phyloP scores from a whole-genome alignment of 2,797 vertebrate species.

The Molossus molossus region DNA sequence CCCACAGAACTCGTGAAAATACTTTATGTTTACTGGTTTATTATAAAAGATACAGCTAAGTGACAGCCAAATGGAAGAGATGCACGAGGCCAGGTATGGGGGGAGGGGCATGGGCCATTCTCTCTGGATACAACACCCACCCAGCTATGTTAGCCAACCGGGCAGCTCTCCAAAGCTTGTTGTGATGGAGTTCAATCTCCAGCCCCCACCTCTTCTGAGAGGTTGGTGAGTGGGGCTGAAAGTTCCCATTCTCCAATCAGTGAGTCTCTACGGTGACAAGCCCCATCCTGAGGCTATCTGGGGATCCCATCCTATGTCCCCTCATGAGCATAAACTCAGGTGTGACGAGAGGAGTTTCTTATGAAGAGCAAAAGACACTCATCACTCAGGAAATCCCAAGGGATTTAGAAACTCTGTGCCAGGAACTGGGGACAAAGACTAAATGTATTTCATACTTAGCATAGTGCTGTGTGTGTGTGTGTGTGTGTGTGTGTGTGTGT shows the following conservation, averaged over 20 bases:
- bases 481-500: neutral
- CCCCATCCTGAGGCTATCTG: neutral
- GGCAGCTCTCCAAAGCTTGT: neutral
- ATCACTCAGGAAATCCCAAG: neutral
- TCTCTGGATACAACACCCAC: neutral
- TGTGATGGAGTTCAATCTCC: neutral
- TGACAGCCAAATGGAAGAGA: neutral
- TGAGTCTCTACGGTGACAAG: neutral
- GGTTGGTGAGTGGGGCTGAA: neutral
- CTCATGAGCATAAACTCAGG: neutral
- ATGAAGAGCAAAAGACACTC: neutral
- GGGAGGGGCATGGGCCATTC: accelerated
- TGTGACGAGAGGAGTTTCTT: neutral
- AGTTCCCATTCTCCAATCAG: neutral
- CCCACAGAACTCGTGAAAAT: neutral
- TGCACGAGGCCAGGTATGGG: no score
- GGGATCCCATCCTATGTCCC: neutral
- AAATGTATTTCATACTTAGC: neutral
- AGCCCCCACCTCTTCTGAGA: neutral
- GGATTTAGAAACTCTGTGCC: neutral
- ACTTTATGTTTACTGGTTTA: neutral
- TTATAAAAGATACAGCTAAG: neutral
- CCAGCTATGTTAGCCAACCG: neutral
- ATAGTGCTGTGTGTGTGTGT: no score
- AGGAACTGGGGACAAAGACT: neutral